Evolutionary conservation across 2,888 invertebrate genomes (phyloP).

Genomic region (Noctua janthe): DNA sequence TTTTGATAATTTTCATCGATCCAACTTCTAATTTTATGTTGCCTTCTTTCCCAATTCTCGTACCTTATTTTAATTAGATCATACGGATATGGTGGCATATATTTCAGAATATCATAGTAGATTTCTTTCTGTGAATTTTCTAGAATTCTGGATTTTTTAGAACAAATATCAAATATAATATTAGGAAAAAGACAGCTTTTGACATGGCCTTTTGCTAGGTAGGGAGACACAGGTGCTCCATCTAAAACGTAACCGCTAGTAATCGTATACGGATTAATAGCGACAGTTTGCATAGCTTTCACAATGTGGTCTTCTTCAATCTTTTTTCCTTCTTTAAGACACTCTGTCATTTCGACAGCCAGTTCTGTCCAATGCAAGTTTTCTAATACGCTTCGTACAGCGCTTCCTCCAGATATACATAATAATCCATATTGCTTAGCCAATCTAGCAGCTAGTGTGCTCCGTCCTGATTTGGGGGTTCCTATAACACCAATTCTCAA

Average conservation of each 20-base stretch:
- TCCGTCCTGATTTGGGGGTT: slow-evolving; percentile 92
- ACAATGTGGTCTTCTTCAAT: slow-evolving; percentile 85
- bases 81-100: slow-evolving; percentile 79
- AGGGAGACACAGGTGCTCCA: slow-evolving; percentile 90
- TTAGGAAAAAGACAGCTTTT: slow-evolving; percentile 90
- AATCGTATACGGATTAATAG: slow-evolving; percentile 84
- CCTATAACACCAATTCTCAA: slow-evolving; percentile 90
- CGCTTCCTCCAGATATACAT: slow-evolving; percentile 89
- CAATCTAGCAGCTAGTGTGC: slow-evolving; percentile 89
- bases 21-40: slow-evolving; percentile 84
- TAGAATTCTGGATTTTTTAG: slow-evolving; percentile 78
- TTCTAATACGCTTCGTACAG: slow-evolving; percentile 86
- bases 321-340: slow-evolving; percentile 83
- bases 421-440: slow-evolving; percentile 88
- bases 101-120: slow-evolving; percentile 77
- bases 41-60: slow-evolving; percentile 81
- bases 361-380: slow-evolving; percentile 89
- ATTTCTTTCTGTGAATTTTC: slow-evolving; percentile 83
- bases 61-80: slow-evolving; percentile 84
- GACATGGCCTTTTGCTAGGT: slow-evolving; percentile 87
- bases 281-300: slow-evolving; percentile 88
- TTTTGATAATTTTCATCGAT: slow-evolving; percentile 90
- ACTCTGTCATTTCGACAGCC: slow-evolving; percentile 81
- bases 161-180: slow-evolving; percentile 89
- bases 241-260: slow-evolving; percentile 92